phyloP scores from a whole-genome alignment of 2,888 invertebrate species.

The Megalurothrips usitatus region DNA sequence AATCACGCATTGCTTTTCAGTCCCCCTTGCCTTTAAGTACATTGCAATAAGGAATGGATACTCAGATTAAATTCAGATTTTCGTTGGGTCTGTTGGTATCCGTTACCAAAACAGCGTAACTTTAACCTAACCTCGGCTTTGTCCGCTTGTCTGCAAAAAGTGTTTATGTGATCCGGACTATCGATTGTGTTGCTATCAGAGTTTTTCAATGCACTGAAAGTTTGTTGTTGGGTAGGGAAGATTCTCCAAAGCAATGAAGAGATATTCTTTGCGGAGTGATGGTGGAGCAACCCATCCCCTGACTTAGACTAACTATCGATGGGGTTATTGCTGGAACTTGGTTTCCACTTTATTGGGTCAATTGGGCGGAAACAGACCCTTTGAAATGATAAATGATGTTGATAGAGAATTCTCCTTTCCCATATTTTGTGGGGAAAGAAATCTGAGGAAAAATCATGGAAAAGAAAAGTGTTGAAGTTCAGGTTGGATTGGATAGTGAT shows the following conservation, averaged over 20 bases:
- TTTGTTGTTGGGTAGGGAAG: too few relatives aligned
- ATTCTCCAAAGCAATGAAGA: too few relatives aligned
- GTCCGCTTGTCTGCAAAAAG: background rate
- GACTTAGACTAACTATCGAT: background rate
- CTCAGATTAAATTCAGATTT: too few relatives aligned
- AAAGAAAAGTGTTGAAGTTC: slow-evolving; percentile 72
- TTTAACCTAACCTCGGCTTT: background rate
- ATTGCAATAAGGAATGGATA: too few relatives aligned
- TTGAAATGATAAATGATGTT: background rate
- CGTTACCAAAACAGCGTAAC: slow-evolving; percentile 3
- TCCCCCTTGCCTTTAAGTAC: too few relatives aligned
- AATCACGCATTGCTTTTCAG: too few relatives aligned
- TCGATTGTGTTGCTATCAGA: too few relatives aligned
- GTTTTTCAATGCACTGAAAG: too few relatives aligned
- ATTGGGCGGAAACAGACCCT: background rate
- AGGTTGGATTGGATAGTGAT: slow-evolving; percentile 69
- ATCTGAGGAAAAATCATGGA: slow-evolving; percentile 37
- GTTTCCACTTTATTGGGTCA: background rate
- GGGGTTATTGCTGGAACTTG: background rate
- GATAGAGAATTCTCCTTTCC: background rate
- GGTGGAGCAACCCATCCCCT: too few relatives aligned
- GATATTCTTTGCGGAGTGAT: too few relatives aligned
- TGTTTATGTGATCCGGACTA: background rate
- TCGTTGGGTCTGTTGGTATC: background rate
- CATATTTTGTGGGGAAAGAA: background rate